Evolutionary conservation across 1,140 invertebrate species (phyloP).

Genomic region (Patella vulgata): DNA sequence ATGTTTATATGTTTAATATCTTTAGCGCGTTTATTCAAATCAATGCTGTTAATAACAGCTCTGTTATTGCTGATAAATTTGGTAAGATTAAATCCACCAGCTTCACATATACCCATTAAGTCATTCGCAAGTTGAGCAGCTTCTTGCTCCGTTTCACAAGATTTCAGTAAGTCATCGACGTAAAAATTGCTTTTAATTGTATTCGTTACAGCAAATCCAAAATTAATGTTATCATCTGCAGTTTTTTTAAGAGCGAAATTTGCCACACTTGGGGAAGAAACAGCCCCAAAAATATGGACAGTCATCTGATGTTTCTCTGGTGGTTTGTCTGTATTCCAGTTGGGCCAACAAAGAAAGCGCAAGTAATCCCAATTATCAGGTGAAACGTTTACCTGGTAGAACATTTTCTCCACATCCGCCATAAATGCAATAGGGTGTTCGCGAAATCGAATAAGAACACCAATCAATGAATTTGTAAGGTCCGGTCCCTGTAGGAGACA

Average conservation of each 20-base stretch:
- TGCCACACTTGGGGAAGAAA: slow-evolving; percentile 1
- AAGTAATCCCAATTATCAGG: slow-evolving; percentile 9
- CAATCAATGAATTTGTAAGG: slow-evolving; percentile 2
- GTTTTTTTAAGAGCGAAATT: slow-evolving; percentile 14
- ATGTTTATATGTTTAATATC: slow-evolving; percentile 33
- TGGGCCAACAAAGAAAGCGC: slow-evolving; percentile 13
- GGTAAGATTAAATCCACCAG: slow-evolving; percentile 32
- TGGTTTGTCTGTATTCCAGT: neutral
- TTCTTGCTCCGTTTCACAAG: slow-evolving; percentile 15
- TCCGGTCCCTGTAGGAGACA: slow-evolving; percentile 10
- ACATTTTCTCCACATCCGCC: slow-evolving; percentile 33
- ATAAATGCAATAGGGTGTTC: slow-evolving; percentile 13
- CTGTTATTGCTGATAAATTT: too few relatives aligned
- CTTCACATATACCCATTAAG: slow-evolving; percentile 18
- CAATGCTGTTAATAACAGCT: too few relatives aligned
- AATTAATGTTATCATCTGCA: slow-evolving; percentile 15
- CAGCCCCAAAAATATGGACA: slow-evolving; percentile 24
- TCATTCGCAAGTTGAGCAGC: slow-evolving; percentile 28
- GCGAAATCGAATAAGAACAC: slow-evolving; percentile 23
- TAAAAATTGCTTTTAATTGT: slow-evolving; percentile 37
- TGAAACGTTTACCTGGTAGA: slow-evolving; percentile 14
- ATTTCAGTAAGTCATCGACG: slow-evolving; percentile 44
- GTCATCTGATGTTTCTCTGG: slow-evolving; percentile 10
- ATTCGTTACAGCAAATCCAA: slow-evolving; percentile 15
- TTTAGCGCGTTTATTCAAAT: slow-evolving; percentile 18